These are phyloP conservation scores for Trichonephila clavipes DNA, from an alignment of 1,140 invertebrate species.

Conservation along the genomic window DNA sequence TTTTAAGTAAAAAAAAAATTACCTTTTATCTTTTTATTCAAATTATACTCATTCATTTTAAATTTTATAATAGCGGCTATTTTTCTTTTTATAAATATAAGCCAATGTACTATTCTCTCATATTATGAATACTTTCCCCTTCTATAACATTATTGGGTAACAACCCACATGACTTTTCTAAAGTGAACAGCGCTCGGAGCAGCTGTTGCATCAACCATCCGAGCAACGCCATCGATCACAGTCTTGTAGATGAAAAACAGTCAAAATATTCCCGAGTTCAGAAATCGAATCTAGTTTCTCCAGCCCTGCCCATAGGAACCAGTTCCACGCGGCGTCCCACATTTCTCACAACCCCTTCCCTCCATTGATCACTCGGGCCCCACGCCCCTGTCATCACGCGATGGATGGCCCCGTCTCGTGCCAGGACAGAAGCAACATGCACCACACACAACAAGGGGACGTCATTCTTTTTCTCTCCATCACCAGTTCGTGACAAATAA, in stretches of 20 bases:
- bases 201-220: not conserved
- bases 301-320: not conserved
- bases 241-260: not conserved
- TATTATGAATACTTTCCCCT: too few species aligned
- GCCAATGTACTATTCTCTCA: too few species aligned
- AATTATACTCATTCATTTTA: too few species aligned
- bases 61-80: too few species aligned
- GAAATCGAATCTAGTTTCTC: not conserved
- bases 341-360: conserved; percentile 5
- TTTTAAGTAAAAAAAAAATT: too few species aligned
- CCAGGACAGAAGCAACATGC: conserved; percentile 19
- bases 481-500: not conserved
- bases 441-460: not conserved
- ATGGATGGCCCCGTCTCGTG: not conserved
- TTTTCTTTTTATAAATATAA: too few species aligned
- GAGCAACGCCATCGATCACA: not conserved
- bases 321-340: not conserved
- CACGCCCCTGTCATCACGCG: not conserved
- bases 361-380: not conserved
- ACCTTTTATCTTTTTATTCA: too few species aligned
- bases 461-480: not conserved
- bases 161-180: too few species aligned
- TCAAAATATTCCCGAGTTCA: not conserved
- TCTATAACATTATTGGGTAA: too few species aligned
- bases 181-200: not conserved